These are phyloP conservation scores for Meles meles DNA, from an alignment of 2,113 vertebrate species.

Conservation along the genomic window DNA sequence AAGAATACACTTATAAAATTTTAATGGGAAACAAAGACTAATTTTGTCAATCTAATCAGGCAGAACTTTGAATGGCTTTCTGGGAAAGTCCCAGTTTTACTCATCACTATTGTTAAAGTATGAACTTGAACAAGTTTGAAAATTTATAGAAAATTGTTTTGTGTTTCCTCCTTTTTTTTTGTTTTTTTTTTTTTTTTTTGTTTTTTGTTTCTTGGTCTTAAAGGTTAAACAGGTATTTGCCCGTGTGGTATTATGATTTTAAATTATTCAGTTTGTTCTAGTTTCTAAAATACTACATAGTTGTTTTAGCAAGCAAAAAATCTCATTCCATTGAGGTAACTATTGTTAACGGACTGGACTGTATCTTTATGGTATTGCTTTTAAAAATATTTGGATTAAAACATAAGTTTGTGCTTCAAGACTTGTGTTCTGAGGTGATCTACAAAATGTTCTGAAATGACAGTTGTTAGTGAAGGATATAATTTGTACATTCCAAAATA, in stretches of 20 bases:
- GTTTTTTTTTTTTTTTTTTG: not conserved
- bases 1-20: conserved; percentile 12
- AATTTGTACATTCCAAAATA: not conserved
- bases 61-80: not conserved
- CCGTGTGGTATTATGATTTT: not conserved
- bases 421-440: not conserved
- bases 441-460: not conserved
- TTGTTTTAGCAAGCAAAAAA: conserved; percentile 12
- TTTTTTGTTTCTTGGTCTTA: not conserved
- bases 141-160: not conserved
- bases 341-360: not conserved
- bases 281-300: not conserved
- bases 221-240: not conserved
- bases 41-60: not conserved
- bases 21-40: not conserved
- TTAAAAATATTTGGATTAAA: conserved; percentile 7
- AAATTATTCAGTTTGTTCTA: conserved; percentile 24
- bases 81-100: not conserved
- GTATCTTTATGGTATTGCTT: not conserved
- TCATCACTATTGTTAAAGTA: not conserved
- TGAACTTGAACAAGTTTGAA: not conserved
- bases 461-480: not conserved
- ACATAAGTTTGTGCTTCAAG: not conserved
- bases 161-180: not conserved
- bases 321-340: not conserved